These are phyloP conservation scores for Coptodon rendalli DNA, from an alignment of 2,113 vertebrate species.

Conservation along the genomic window DNA sequence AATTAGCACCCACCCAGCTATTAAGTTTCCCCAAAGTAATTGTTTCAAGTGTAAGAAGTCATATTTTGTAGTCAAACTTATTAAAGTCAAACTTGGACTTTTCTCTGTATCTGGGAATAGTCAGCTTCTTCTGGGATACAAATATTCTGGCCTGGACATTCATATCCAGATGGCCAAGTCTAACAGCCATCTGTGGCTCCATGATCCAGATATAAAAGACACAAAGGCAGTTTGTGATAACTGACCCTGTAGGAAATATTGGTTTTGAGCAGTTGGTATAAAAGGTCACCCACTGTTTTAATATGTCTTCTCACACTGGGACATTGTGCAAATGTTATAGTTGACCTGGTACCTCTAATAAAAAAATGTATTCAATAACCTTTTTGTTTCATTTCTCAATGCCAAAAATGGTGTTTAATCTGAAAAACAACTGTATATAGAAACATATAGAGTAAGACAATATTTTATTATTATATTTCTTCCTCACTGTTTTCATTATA, in stretches of 20 bases:
- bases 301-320: neutral
- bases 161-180: constrained; percentile 47
- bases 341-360: neutral
- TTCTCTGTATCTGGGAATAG: constrained; percentile 6
- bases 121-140: constrained; percentile 28
- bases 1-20: neutral
- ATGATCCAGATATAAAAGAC: constrained; percentile 13
- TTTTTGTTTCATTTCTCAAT: neutral
- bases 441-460: neutral
- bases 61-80: neutral
- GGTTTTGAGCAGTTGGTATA: neutral
- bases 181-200: constrained; percentile 53
- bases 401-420: neutral
- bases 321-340: neutral
- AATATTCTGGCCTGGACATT: constrained; percentile 36
- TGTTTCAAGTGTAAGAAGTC: neutral
- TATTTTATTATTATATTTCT: neutral
- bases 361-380: neutral
- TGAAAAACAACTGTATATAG: neutral
- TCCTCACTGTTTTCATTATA: neutral
- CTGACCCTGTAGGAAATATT: constrained; percentile 13
- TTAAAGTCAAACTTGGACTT: neutral
- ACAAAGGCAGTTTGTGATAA: constrained; percentile 36
- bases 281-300: neutral
- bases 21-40: neutral